Evolutionary conservation across 64 coral and sea anemone species (phyloP), one percentile per base, ranked within the genome.

Genomic region (Stichodactyla helianthus): DNA sequence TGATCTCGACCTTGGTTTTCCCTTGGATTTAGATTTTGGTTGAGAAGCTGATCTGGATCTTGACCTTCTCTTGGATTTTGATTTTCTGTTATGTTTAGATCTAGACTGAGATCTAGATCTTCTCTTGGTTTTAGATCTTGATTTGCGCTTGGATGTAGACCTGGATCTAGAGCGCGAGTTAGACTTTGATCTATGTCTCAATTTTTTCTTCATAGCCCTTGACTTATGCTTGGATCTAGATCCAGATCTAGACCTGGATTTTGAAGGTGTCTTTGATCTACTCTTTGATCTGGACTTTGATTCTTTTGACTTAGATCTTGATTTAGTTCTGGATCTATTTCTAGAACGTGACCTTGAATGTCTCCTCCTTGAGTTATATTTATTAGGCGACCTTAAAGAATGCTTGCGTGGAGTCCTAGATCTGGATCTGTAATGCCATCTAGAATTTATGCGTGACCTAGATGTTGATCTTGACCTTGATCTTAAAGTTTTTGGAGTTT

Each of bases 401-500:
- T 52, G 82, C 23, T 76, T 91, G n/a, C 86, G 88, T 84, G 85
- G 84, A 60, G 86, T 91, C 70, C 74, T 88, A 53, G 83, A 86
- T 26, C 57, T 79, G 50, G 62, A 91, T 62, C 62, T 91, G 71
- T 90, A 86, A 59, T 53, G 84, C 5, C 17, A 81, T 87, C 83
- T 57, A 61, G 89, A 89, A 8, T 25, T 54, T 56, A 86, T 82
- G 17, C 59, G 63, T 77, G 92, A 94, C 28, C 87, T 87, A 85
- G 94, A 93, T 28, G 88, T 57, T 74, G 95, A 97, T 18, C 83
- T 53, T 15, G 95, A 98, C 11, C 68, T 18, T 31, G 82, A 70
- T 19, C n/a, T 31, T n/a, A 90, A 88, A 17, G 77, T 64, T 84
- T 87, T 89, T 54, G 97, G 91, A 50, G 93, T 83, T 87, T 99